Percentiles rank a stretch among this genome's conserved stretches.
These are phyloP conservation scores for Accipiter virgatus DNA, from an alignment of 2,113 vertebrate genomes.

Conservation along the genomic window DNA sequence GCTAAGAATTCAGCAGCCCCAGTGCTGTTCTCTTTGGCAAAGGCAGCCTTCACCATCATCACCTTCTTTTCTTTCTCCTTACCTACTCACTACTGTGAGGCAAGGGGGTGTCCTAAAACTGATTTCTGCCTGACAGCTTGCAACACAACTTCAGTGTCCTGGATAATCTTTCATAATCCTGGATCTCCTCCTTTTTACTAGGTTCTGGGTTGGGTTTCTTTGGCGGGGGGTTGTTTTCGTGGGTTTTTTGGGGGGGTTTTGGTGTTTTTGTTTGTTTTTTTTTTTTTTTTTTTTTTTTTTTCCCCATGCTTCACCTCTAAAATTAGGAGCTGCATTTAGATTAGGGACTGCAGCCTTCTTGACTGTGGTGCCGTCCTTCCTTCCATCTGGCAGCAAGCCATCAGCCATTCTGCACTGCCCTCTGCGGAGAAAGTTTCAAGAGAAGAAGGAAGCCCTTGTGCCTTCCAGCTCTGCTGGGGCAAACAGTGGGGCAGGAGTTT, in stretches of 20 bases:
- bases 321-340: not conserved
- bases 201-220: not conserved
- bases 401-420: not conserved
- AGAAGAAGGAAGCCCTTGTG: not conserved
- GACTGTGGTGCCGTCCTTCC: not conserved
- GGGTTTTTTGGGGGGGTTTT: accelerated
- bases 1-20: not conserved
- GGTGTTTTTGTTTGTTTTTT: too few species aligned
- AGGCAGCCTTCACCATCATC: not conserved
- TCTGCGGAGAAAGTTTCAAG: not conserved
- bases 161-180: not conserved
- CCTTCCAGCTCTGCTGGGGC: not conserved
- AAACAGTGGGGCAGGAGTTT: not conserved
- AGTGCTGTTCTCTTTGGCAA: not conserved
- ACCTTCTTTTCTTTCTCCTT: not conserved
- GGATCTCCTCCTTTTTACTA: not conserved
- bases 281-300: too few species aligned
- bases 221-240: accelerated
- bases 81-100: not conserved
- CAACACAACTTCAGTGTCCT: not conserved
- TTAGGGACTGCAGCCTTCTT: not conserved
- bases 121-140: not conserved
- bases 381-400: not conserved
- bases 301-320: not conserved
- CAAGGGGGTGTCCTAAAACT: not conserved